Evolutionary conservation across 2,888 invertebrate species (phyloP).

Genomic region (Quadroppia sp.): DNA sequence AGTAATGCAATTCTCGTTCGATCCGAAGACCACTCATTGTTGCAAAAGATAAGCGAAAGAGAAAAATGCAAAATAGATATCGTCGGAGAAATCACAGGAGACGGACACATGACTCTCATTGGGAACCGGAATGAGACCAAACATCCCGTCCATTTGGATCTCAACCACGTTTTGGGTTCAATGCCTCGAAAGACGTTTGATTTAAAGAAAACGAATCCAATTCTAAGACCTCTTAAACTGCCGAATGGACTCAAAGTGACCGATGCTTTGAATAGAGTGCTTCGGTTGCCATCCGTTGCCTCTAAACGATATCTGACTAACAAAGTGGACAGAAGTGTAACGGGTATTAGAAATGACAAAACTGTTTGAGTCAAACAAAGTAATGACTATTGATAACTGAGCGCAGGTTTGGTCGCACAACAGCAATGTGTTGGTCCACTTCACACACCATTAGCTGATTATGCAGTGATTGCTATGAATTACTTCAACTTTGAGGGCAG

Average conservation of each 20-base stretch:
- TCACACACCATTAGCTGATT: slow-evolving; percentile 89
- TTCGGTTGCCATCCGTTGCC: slow-evolving; percentile 79
- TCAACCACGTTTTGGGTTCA: slow-evolving; percentile 81
- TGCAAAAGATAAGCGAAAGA: slow-evolving; percentile 69
- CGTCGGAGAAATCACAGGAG: slow-evolving; percentile 85
- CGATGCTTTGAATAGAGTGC: slow-evolving; percentile 69
- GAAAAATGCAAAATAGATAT: slow-evolving; percentile 90
- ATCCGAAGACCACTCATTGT: slow-evolving; percentile 61
- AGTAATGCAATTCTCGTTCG: slow-evolving; percentile 82
- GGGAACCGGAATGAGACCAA: slow-evolving; percentile 49
- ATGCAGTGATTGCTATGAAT: slow-evolving; percentile 74
- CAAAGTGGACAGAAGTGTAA: slow-evolving; percentile 58
- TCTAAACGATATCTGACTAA: slow-evolving; percentile 93
- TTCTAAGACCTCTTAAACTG: slow-evolving; percentile 52
- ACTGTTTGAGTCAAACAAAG: not conserved
- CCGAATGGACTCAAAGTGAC: slow-evolving; percentile 60
- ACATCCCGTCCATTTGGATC: slow-evolving; percentile 78
- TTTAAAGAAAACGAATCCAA: slow-evolving; percentile 58
- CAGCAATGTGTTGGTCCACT: slow-evolving; percentile 97
- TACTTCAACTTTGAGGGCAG: slow-evolving; percentile 72
- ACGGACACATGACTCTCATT: slow-evolving; percentile 62
- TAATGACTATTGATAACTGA: not conserved
- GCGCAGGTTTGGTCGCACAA: slow-evolving; percentile 84
- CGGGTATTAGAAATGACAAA: slow-evolving; percentile 42
- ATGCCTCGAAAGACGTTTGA: slow-evolving; percentile 74